phyloP scores from a whole-genome alignment of 2,888 invertebrate species.

The Erebia epiphron region DNA sequence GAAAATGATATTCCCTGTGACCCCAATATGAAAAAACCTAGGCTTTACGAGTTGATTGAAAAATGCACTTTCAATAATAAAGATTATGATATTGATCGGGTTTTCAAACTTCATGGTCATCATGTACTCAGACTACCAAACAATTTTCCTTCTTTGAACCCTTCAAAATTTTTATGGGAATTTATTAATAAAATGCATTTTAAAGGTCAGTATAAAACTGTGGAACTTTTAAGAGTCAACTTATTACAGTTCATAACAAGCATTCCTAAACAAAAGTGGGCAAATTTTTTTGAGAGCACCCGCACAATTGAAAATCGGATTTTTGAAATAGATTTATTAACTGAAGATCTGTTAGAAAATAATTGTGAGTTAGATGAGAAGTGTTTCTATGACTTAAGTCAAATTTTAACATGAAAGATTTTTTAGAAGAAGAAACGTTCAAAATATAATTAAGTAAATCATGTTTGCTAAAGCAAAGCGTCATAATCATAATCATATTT shows the following conservation, averaged over 20 bases:
- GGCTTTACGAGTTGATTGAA: constrained; percentile 54
- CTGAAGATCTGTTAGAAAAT: constrained; percentile 27
- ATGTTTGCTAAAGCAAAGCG: too few relatives aligned
- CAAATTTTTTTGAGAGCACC: constrained; percentile 40
- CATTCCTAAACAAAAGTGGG: constrained; percentile 39
- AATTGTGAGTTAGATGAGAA: constrained; percentile 26
- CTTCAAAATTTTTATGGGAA: constrained; percentile 54
- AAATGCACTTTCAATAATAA: constrained; percentile 42
- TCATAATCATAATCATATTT: too few relatives aligned
- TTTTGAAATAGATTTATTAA: constrained; percentile 43
- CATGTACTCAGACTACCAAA: constrained; percentile 54
- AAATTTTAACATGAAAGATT: constrained; percentile 10
- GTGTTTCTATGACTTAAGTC: constrained; percentile 4
- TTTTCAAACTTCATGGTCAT: constrained; percentile 56
- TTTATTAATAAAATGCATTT: constrained; percentile 27
- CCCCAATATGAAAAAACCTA: constrained; percentile 52
- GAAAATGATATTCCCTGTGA: constrained; percentile 55
- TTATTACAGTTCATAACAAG: constrained; percentile 26
- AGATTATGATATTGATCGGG: constrained; percentile 48
- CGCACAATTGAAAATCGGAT: constrained; percentile 47
- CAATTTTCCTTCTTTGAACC: constrained; percentile 52
- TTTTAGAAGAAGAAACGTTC: not conserved
- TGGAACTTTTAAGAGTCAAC: constrained; percentile 32
- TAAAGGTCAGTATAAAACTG: not conserved
- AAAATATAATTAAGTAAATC: too few relatives aligned